Conservation (phyloP, 1,140 invertebrate species). For the Carposina sasakii region DNA sequence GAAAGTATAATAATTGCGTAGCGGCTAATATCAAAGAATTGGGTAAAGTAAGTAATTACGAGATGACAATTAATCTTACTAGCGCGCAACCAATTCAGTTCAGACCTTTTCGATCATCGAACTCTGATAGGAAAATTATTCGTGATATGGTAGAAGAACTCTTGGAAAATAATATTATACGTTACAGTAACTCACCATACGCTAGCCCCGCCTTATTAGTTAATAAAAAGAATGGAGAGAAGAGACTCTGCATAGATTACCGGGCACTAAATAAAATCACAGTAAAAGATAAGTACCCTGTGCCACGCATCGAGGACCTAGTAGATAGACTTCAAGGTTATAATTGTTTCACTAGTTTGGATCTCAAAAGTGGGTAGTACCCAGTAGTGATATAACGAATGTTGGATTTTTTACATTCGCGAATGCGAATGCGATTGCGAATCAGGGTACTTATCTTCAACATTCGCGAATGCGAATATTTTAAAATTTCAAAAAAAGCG, state of each 20-base stretch:
- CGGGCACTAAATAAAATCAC: neutral
- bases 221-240: slow-evolving; percentile 19
- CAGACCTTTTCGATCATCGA: slow-evolving; percentile 1
- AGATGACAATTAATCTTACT: slow-evolving; percentile 1
- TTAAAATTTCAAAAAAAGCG: too few relatives aligned
- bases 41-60: slow-evolving; percentile 4
- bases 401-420: too few relatives aligned
- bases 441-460: too few relatives aligned
- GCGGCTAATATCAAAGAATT: neutral
- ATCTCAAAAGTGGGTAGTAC: slow-evolving; percentile 5
- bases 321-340: slow-evolving; percentile 2
- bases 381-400: too few relatives aligned
- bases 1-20: slow-evolving; percentile 1
- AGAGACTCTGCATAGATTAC: neutral
- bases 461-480: too few relatives aligned
- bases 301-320: neutral
- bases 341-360: slow-evolving; percentile 2
- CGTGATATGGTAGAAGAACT: slow-evolving; percentile 16
- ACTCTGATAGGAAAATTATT: slow-evolving; percentile 1
- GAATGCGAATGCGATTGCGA: too few relatives aligned
- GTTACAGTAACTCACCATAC: slow-evolving; percentile 27
- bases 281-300: neutral
- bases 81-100: neutral
- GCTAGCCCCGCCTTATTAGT: slow-evolving; percentile 28
- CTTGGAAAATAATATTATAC: slow-evolving; percentile 16